Evolutionary conservation across 2,888 invertebrate species (phyloP).

Genomic region (Epinotia bilunana): DNA sequence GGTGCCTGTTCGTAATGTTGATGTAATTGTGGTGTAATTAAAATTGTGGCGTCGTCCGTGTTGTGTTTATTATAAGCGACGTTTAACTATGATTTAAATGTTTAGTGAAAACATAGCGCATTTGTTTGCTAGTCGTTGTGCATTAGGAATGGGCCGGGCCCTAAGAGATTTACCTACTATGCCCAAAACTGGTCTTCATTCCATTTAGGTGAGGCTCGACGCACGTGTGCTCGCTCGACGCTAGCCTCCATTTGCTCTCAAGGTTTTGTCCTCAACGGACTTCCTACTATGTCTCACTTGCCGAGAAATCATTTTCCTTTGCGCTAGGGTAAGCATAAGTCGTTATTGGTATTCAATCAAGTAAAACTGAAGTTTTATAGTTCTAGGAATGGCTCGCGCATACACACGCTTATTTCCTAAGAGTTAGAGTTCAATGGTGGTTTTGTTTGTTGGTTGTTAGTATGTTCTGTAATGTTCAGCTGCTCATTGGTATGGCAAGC

Average conservation of each 20-base stretch:
- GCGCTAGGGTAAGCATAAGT: constrained; percentile 51
- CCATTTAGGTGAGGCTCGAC: constrained; percentile 78
- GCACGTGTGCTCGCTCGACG: constrained; percentile 77
- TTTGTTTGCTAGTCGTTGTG: constrained; percentile 29
- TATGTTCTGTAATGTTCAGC: constrained; percentile 55
- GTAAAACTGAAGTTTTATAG: constrained; percentile 66
- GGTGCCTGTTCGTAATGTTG: no score
- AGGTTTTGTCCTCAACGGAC: constrained; percentile 48
- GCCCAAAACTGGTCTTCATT: constrained; percentile 75
- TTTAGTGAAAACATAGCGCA: no score
- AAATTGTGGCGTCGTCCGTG: no score
- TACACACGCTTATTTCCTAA: constrained; percentile 50
- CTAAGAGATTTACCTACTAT: constrained; percentile 45
- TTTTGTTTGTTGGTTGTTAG: constrained; percentile 50
- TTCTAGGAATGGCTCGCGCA: constrained; percentile 49
- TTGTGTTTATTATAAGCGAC: constrained; percentile 2
- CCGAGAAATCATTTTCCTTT: constrained; percentile 52
- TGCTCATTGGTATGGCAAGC: constrained; percentile 72
- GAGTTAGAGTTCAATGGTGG: constrained; percentile 52
- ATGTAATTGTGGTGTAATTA: no score
- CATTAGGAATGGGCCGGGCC: constrained; percentile 33
- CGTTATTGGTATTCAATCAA: constrained; percentile 60
- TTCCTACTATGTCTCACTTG: constrained; percentile 48
- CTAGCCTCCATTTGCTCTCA: constrained; percentile 59
- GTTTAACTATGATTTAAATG: not conserved